Base-by-base conservation (phyloP, 1,140 invertebrate genomes). In the Trialeurodes vaporariorum region DNA sequence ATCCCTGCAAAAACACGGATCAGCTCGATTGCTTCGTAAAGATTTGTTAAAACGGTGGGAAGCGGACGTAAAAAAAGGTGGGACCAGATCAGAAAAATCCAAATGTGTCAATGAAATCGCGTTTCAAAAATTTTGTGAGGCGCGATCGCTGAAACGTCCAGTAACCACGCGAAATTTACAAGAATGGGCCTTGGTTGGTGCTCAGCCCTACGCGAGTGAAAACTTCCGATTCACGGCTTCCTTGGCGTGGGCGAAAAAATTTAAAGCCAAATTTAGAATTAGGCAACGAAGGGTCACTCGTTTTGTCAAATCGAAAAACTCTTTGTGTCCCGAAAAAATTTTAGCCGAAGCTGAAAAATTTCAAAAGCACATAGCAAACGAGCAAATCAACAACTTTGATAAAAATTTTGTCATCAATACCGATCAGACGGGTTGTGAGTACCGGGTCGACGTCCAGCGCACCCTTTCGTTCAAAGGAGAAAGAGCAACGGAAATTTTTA, bases 361-460 rank as follows among this genome's bases (percentile, higher is more conserved):
- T 27, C 70, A 68, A 68, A 66, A 61, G 13, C 61, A 66, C 67
- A 64, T 61, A 1, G n/a, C n/a, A n/a, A 25, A 24, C 22, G 23
- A 34, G 27, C 0, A 67, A 21, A 68, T 71, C 25, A 24, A 24
- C 61, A 11, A 69, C 1, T 71, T 60, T 11, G 24, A 66, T 60
- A n/a, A 2, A 60, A 2, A 67, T 2, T 62, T 66, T 66, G 25
- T 72, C 17, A 66, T 72, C 13, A 71, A 72, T 63, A 69, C 65
- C 1, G 68, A 72, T 68, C 68, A 72, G 13, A 72, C 68, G 11
- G 67, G 67, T 21, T 69, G 61, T 17, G 61, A 71, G 23, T 72
- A 72, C 27, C 65, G 59, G 0, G 26, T 22, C 2, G 26, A 64
- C 40, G 58, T 63, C n/a, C 13, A 69, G 13, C 24, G 64, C 34